Evolutionary conservation across 2,797 vertebrate species (phyloP), one percentile per base, ranked within the genome.

Genomic region (Agapornis canus): DNA sequence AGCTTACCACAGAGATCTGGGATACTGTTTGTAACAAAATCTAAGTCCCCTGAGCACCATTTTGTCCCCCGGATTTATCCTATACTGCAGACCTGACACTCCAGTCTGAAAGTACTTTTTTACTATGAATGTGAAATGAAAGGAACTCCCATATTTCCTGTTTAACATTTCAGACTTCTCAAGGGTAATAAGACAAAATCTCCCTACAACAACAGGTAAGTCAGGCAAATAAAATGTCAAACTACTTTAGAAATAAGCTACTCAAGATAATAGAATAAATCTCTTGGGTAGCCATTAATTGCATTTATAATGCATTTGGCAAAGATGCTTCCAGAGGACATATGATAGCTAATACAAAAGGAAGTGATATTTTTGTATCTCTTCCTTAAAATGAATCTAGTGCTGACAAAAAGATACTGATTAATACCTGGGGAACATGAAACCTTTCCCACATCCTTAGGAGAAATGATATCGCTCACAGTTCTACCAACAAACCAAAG

Each of bases 201-300:
- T 96, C 77, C 59, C 73, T 75, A 90, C 78, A 89, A 93, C 78
- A 96, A 91, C 87, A 96, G 87, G 63, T 83, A 95, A 94, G 84
- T 89, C 95, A 92, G 81, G 87, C 72, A 96, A 95, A 93, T 95
- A 91, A 94, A 95, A 95, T 75, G 89, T 95, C 89, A 93, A 92
- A 70, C 60, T 91, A 60, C 85, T 94, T 95, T 37, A 84, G 91
- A 94, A 95, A 96, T 82, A 94, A 92, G 86, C 72, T 92, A 86
- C 49, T 94, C 77, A 92, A 90, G 78, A 82, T 89, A 96, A 95
- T 23, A 92, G 84, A 93, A 93, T 91, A 81, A 89, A 94, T 91
- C 87, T 92, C 83, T 47, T 37, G 85, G 70, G 78, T 37, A 69
- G 57, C 77, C 80, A 76, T 89, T 96, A 96, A 95, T 84, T 95